A percentile compares a stretch with the other conserved stretches of the same genome.
Evolutionary conservation across 1,140 invertebrate species (phyloP).

Genomic region (Micrasema minimum): DNA sequence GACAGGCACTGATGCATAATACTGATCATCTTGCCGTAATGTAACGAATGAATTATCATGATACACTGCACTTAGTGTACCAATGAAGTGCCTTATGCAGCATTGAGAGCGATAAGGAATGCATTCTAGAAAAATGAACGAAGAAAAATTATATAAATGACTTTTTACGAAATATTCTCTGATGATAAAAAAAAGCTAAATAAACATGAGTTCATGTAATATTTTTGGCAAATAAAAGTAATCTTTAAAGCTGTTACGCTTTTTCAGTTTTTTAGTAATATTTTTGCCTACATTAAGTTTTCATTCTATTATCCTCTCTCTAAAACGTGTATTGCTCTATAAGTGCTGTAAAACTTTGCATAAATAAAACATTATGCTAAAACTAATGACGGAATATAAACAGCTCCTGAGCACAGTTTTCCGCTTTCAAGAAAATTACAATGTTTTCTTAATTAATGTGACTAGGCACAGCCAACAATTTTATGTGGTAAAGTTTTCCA

Average conservation of each 20-base stretch:
- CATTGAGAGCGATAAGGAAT: too few species aligned
- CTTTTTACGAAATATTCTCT: too few species aligned
- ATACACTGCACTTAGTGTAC: too few species aligned
- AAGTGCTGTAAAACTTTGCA: conserved; percentile 40
- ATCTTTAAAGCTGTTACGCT: not conserved
- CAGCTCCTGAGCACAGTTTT: conserved; percentile 21
- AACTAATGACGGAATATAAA: conserved; percentile 40
- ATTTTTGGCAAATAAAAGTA: not conserved
- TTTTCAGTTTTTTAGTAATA: not conserved
- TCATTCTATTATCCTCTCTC: conserved; percentile 1
- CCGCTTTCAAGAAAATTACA: conserved; percentile 22
- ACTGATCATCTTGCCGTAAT: too few species aligned
- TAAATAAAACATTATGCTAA: conserved; percentile 48
- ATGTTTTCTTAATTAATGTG: conserved; percentile 30
- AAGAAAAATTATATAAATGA: too few species aligned
- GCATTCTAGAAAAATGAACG: too few species aligned
- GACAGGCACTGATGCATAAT: too few species aligned
- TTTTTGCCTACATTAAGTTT: not conserved
- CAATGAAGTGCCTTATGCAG: too few species aligned
- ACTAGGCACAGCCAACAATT: conserved; percentile 6
- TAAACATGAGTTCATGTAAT: not conserved
- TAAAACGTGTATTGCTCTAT: not conserved
- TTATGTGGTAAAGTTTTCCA: too few species aligned
- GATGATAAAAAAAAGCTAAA: too few species aligned
- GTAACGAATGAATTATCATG: too few species aligned